Conservation (phyloP, 2,888 invertebrate genomes). For the Xestia ashworthii region DNA sequence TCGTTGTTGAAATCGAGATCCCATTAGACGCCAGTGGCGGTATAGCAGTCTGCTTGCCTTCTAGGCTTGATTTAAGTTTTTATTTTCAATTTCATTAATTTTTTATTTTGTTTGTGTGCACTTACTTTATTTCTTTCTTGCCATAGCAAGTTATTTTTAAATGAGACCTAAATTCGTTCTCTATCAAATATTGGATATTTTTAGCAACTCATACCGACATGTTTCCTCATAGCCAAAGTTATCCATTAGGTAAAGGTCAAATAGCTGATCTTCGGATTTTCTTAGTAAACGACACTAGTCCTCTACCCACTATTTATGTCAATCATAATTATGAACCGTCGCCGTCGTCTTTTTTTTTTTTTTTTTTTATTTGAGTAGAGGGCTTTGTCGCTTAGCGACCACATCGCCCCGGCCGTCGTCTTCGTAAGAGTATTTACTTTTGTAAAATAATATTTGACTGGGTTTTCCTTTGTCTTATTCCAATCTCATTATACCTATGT, state of each 20-base stretch:
- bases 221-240: neutral
- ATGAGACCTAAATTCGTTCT: neutral
- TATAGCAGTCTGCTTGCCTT: too few relatives aligned
- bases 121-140: neutral
- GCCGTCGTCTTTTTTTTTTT: too few relatives aligned
- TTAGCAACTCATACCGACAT: neutral
- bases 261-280: too few relatives aligned
- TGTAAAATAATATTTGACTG: neutral
- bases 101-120: too few relatives aligned
- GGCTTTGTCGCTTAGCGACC: too few relatives aligned
- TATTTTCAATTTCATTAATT: too few relatives aligned
- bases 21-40: too few relatives aligned
- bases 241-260: neutral
- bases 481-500: neutral
- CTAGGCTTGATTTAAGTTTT: too few relatives aligned
- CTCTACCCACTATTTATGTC: neutral
- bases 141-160: neutral
- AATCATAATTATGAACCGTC: slow-evolving; percentile 4
- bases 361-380: too few relatives aligned
- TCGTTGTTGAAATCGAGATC: too few relatives aligned
- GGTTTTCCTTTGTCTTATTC: neutral
- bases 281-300: neutral
- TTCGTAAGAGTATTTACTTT: neutral
- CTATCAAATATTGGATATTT: neutral
- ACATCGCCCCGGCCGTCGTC: too few relatives aligned